phyloP scores from a whole-genome alignment of 2,797 vertebrate genomes.

The Podarcis lilfordi region DNA sequence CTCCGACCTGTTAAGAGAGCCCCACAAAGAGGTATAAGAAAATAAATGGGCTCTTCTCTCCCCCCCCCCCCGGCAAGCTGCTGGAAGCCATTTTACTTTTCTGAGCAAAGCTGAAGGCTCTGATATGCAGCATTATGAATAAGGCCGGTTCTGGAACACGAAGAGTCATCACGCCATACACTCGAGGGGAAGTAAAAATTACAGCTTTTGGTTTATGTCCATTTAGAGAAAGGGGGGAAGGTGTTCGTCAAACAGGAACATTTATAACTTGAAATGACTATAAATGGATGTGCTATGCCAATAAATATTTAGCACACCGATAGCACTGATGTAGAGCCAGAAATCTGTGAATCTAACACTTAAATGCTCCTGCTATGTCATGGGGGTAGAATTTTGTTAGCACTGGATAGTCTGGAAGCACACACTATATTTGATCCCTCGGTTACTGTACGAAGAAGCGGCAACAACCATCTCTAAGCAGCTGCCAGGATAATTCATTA shows the following conservation, averaged over 20 bases:
- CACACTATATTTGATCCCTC: background rate
- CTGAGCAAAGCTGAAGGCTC: background rate
- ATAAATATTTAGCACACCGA: background rate
- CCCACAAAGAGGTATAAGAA: background rate
- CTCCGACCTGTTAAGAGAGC: background rate
- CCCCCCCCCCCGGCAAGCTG: background rate
- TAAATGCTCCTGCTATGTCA: background rate
- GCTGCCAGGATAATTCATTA: background rate
- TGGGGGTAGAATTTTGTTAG: background rate
- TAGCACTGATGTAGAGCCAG: background rate
- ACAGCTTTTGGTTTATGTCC: background rate
- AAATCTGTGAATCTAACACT: background rate
- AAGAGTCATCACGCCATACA: conserved; percentile 14
- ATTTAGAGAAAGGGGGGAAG: conserved; percentile 18
- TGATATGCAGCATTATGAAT: conserved; percentile 25
- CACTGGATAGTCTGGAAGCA: background rate
- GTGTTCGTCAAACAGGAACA: background rate
- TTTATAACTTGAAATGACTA: background rate
- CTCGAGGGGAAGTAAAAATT: background rate
- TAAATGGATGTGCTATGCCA: conserved; percentile 2
- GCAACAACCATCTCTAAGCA: background rate
- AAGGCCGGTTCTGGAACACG: fast-evolving
- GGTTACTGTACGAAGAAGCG: background rate
- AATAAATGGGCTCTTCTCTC: background rate
- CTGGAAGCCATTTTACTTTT: conserved; percentile 1